phyloP scores from a whole-genome alignment of 2,113 vertebrate genomes.

The Gambusia holbrooki region DNA sequence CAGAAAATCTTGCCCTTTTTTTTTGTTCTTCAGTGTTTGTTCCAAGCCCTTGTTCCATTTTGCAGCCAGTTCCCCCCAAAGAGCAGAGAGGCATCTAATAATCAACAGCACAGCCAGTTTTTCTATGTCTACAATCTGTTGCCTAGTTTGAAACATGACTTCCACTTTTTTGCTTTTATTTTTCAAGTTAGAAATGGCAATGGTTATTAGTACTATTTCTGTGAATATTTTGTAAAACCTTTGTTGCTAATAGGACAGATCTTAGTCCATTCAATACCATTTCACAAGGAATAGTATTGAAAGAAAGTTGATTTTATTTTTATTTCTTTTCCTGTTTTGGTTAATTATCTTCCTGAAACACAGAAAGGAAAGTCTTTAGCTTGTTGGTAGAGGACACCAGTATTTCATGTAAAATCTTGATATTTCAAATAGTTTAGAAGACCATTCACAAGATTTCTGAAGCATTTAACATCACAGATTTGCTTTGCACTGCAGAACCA shows the following conservation, averaged over 20 bases:
- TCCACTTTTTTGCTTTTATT: conserved; percentile 59
- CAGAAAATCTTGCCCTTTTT: conserved; percentile 75
- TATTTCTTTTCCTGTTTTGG: too few species aligned
- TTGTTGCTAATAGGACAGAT: too few species aligned
- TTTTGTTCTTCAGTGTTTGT: conserved; percentile 81
- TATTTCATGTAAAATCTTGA: too few species aligned
- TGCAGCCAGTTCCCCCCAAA: conserved; percentile 61
- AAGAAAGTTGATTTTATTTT: not conserved
- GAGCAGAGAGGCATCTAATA: conserved; percentile 70
- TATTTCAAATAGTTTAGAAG: too few species aligned
- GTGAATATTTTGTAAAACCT: too few species aligned
- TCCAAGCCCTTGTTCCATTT: conserved; percentile 82
- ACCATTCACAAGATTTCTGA: not conserved
- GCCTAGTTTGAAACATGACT: conserved; percentile 65
- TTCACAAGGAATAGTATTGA: not conserved
- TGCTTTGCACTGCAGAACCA: too few species aligned
- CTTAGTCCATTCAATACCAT: too few species aligned
- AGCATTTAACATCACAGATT: not conserved
- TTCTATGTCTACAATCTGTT: conserved; percentile 60
- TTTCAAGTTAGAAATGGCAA: not conserved
- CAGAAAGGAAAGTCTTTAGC: not conserved
- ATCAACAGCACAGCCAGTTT: conserved; percentile 59
- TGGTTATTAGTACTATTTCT: not conserved
- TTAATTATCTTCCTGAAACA: not conserved
- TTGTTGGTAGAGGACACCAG: too few species aligned